Evolutionary conservation across 2,113 vertebrate species (phyloP).

Genomic region (Empidonax alnorum): DNA sequence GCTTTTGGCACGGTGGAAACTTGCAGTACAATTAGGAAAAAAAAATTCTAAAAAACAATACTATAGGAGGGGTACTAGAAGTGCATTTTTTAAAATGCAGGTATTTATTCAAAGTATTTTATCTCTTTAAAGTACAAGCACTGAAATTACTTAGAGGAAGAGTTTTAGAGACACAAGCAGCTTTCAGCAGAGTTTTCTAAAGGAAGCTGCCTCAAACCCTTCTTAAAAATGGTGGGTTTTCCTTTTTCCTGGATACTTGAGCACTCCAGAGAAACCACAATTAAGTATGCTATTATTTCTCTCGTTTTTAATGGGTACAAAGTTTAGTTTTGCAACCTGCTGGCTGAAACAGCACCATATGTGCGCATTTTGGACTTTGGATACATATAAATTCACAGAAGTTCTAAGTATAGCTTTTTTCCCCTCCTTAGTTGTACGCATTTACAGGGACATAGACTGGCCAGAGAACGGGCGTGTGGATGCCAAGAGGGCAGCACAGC

Average conservation of each 20-base stretch:
- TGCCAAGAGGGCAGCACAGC: background rate
- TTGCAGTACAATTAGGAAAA: background rate
- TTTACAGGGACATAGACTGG: background rate
- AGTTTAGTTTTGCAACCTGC: background rate
- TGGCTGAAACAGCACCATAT: background rate
- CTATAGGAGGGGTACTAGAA: background rate
- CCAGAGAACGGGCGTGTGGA: background rate
- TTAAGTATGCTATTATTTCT: background rate
- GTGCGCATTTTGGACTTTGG: background rate
- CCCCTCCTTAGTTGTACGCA: rapidly evolving
- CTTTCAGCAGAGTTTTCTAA: background rate
- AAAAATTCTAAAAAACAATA: background rate
- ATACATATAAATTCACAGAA: background rate
- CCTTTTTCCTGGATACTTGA: background rate
- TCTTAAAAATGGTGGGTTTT: background rate
- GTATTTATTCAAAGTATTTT: background rate
- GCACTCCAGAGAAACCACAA: background rate
- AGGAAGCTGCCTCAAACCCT: background rate
- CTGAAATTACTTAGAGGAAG: background rate
- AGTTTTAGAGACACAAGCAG: background rate
- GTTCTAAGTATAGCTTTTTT: background rate
- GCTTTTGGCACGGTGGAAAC: background rate
- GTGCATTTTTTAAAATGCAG: background rate
- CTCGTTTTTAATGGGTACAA: background rate
- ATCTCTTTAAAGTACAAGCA: background rate